Evolutionary conservation across 64 coral and sea anemone species (phyloP), one percentile per base, ranked within the genome.

Genomic region (Hydrozoanthus tunicans): DNA sequence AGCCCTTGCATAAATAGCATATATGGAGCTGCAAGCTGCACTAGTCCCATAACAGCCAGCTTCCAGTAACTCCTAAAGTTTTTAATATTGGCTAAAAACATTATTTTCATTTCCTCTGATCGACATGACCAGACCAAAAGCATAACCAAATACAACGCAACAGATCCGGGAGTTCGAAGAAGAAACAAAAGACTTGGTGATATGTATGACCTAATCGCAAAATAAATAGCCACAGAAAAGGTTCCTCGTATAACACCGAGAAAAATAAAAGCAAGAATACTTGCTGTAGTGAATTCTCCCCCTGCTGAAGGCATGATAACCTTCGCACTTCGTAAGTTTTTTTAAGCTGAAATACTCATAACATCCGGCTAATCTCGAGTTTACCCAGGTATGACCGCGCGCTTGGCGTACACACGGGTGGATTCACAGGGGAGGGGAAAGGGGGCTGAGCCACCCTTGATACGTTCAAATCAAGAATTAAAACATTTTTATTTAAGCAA

Each of bases 11-110:
- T 99, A 77, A 99, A 99, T 4, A 99, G 68, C 64, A 99, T 73
- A 65, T 99, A 99, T 3, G 97, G 97, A 12, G 92, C 97, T 82
- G 92, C 92, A 4, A 99, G 77, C 68, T 99, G 97, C 1, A 99
- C 70, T 11, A 96, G 78, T 53, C 97, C 97, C 92, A 99, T 93
- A 62, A 99, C 79, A 61, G 94, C 94, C 81, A 89, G 88, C 79
- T 90, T 95, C 94, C 94, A 94, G 53, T 93, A 94, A 82, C 62
- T 90, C 25, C 73, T 56, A 15, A 88, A 4, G 56, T 81, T 92
- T 64, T 64, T 92, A 59, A 92, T 90, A 65, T 95, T 96, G 20
- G 78, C 64, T 17, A 32, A 75, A 26, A 96, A 94, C 17, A 56
- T 80, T 26, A 79, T 73, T 63, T 92, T 96, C 62, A 79, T 73